Evolutionary conservation across 2,797 vertebrate species (phyloP), one percentile per base, ranked within the genome.

Genomic region (Pelodytes ibericus): DNA sequence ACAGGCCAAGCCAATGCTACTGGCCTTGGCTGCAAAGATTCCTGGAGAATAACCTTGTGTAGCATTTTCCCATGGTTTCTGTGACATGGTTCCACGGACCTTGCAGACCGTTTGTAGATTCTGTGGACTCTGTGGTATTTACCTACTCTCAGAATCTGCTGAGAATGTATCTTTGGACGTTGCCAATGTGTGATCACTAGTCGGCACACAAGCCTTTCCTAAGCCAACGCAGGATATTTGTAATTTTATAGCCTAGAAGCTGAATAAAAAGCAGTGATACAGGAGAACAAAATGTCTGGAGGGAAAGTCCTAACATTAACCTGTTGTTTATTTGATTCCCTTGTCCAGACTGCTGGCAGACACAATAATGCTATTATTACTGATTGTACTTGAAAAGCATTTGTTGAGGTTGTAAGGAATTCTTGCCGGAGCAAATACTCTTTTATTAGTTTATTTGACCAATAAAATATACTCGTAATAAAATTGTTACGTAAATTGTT

Each of bases 321-420:
- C 64, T 18, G 10, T 73, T 53, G 47, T 70, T 58, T 57, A 44
- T 22, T n/a, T 51, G 16, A 31, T 18, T 63, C 66, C 63, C 66
- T 53, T 76, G 60, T 75, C 41, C 58, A n/a, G n/a, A 39, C 62
- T 56, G 59, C 51, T n/a, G 31, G 13, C 30, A n/a, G 44, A 66
- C 9, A 49, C 47, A 44, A 16, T 27, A 44, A 33, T 67, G 61
- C 49, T 30, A 10, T 71, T 73, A 33, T 63, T 72, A 18, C 2
- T 68, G 11, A 0, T 30, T 1, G 75, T 1, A 0, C 0, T 74
- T 33, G 66, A 53, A 73, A 24, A 5, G n/a, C 0, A 47, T 69
- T 71, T 66, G 30, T 22, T 4, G 25, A 25, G 67, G 25, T 51
- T 15, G 25, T 49, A 29, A 75, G 62, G 18, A 30, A 31, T 75